Evolutionary conservation across 37 sponge, comb jelly and placozoan genomes (phyloP).

Genomic region (Dysidea cf. avara): DNA sequence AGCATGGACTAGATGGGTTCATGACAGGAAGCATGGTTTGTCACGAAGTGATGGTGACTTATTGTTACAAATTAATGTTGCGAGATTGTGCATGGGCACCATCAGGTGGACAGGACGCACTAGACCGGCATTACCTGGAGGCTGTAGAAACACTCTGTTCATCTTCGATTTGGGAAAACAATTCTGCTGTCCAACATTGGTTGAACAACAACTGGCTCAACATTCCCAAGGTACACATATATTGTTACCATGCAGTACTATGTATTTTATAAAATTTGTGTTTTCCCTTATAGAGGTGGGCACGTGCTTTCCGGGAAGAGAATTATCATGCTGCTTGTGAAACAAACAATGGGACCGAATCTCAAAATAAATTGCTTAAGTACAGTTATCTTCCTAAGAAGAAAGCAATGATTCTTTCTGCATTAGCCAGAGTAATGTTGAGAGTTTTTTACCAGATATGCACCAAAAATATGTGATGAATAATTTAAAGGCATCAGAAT

Average conservation of each 20-base stretch:
- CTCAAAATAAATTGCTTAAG: no score
- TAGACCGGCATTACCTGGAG: neutral
- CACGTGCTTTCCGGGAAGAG: no score
- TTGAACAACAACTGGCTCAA: neutral
- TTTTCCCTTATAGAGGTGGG: neutral
- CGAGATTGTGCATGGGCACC: slow-evolving; percentile 8
- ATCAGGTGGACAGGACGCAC: neutral
- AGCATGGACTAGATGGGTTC: slow-evolving; percentile 7
- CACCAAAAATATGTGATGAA: neutral
- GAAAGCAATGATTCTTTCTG: neutral
- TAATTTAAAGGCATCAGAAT: neutral
- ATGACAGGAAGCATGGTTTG: slow-evolving; percentile 2
- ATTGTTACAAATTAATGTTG: neutral
- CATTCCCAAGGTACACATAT: neutral
- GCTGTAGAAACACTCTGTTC: neutral
- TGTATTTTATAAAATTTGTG: neutral
- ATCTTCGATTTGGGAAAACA: neutral
- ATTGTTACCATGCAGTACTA: no score
- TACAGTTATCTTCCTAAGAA: no score
- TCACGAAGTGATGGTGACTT: neutral
- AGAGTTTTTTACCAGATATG: slow-evolving; percentile 1
- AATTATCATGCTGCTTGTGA: no score
- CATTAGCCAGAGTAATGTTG: neutral
- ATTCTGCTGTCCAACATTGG: neutral
- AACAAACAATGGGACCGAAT: no score